Evolutionary conservation across 2,888 invertebrate species (phyloP).

Genomic region (Cheilosia scutellata): DNA sequence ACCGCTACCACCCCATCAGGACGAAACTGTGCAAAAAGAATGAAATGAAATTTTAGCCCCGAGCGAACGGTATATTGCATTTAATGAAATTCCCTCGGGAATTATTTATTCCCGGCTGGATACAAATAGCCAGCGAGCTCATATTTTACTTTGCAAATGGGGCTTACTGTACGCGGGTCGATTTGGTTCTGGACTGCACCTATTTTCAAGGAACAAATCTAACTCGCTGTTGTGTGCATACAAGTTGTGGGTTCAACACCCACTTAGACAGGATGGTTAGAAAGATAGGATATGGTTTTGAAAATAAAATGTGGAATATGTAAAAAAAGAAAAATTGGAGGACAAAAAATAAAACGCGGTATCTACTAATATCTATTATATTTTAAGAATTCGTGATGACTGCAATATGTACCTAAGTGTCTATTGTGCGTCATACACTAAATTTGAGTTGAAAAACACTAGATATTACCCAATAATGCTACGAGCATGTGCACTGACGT

Average conservation of each 20-base stretch:
- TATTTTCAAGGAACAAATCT: constrained; percentile 23
- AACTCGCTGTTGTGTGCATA: constrained; percentile 4
- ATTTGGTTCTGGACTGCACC: constrained; percentile 27
- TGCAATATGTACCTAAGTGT: too few relatives aligned
- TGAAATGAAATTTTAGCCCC: constrained; percentile 29
- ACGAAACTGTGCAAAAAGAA: not conserved
- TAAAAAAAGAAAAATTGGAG: too few relatives aligned
- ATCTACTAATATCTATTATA: too few relatives aligned
- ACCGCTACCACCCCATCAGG: not conserved
- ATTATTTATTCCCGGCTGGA: constrained; percentile 69
- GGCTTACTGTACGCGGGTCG: constrained; percentile 21
- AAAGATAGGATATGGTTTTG: not conserved
- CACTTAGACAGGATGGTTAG: not conserved
- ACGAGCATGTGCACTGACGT: too few relatives aligned
- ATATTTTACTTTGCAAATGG: constrained; percentile 63
- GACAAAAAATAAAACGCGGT: too few relatives aligned
- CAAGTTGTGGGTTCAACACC: not conserved
- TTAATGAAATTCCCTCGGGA: constrained; percentile 69
- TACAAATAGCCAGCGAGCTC: constrained; percentile 64
- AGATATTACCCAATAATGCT: too few relatives aligned
- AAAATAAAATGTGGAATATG: not conserved
- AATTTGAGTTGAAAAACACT: too few relatives aligned
- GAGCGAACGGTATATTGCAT: constrained; percentile 63
- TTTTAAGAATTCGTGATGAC: too few relatives aligned
- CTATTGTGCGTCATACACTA: too few relatives aligned